Conservation (phyloP, 2,113 vertebrate species). For the Holacanthus passer region DNA sequence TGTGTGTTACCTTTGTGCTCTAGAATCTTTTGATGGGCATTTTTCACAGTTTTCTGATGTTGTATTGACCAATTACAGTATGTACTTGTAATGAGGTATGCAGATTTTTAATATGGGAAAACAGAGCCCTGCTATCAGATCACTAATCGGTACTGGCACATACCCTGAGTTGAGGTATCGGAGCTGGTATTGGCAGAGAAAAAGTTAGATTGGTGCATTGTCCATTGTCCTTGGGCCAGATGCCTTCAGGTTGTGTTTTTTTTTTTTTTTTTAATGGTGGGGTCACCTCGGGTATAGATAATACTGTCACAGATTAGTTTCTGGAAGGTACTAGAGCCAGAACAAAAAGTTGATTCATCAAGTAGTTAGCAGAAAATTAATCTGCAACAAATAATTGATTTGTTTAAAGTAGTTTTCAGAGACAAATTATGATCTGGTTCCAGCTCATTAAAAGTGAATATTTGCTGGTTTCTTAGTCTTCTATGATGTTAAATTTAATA, state of each 20-base stretch:
- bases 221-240: too few relatives aligned
- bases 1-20: too few relatives aligned
- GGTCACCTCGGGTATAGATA: neutral
- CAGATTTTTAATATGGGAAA: neutral
- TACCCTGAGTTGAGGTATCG: neutral
- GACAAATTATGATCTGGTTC: neutral
- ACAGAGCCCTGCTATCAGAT: neutral
- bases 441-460: neutral
- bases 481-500: neutral
- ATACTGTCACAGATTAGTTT: neutral
- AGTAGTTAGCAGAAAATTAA: neutral
- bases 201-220: neutral
- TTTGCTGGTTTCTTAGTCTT: neutral
- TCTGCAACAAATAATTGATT: neutral
- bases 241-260: neutral
- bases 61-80: neutral
- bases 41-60: neutral
- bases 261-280: neutral
- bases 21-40: neutral
- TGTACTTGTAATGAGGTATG: neutral
- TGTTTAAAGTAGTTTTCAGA: neutral
- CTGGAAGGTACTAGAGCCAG: neutral
- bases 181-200: neutral
- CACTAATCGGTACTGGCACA: neutral
- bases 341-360: neutral